Base-by-base conservation (phyloP, 1,140 invertebrate genomes). In the Melitaea cinxia region DNA sequence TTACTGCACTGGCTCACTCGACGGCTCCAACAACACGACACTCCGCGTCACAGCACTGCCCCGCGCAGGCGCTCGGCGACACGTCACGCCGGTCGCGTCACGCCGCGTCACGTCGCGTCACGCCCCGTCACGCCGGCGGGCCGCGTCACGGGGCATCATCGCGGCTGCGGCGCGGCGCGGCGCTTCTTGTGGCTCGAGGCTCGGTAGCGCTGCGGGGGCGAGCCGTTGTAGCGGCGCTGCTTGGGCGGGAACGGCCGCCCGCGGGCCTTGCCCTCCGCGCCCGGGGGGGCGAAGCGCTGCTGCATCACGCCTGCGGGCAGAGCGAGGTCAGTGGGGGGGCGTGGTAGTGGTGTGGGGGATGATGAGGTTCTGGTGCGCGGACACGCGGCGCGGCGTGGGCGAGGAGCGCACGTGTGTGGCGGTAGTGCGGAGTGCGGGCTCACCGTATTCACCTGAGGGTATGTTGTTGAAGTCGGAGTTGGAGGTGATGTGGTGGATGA, bases 381-480 rank as follows among this genome's bases (percentile, higher is more conserved):
- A 87, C 39, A 89, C 86, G 58, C 84, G 83, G 58, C 86, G 78
- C 76, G 86, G 84, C 59, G 86, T 87, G 23, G 84, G 84, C 73
- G 86, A 89, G 21, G 86, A 89, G 75, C 86, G 87, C 78, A 1
- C 28, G 28, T 2, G 12, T 1, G 2, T 6, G 7, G 28, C 30
- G 9, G 30, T 26, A 26, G 35, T 15, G 4, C 5, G 12, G 35
- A 1, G 37, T 14, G 37, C 9, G n/a, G 2, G 45, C 55, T 45
- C 26, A 39, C 50, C 60, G 35, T 37, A 37, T 37, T 37, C 42
- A 84, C 83, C 82, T 26, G 86, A 89, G 15, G 83, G 86, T 65
- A 89, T 87, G 60, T 89, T 89, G 71, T 89, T 89, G 77, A 89
- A 89, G 78, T 89, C 82, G 1, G 82, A 85, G 75, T 87, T 87